A percentile compares a stretch with the other conserved stretches of the same genome.
Conservation (phyloP, 2,888 invertebrate genomes). For the Therioaphis trifolii region DNA sequence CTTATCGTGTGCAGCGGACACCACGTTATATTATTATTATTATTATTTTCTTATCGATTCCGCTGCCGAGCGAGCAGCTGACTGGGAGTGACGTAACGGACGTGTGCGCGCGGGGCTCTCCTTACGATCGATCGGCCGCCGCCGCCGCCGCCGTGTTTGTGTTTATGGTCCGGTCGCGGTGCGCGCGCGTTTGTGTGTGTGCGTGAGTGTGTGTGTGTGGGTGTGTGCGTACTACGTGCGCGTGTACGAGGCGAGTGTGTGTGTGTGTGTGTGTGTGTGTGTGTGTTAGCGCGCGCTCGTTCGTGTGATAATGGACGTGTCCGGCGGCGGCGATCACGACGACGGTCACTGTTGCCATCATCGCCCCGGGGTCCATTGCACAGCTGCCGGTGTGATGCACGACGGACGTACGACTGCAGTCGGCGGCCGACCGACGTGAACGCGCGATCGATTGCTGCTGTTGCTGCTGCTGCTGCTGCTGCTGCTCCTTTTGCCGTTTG, state of each 20-base stretch:
- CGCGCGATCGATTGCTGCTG: neutral
- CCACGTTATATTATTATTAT: no score
- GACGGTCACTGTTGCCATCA: neutral
- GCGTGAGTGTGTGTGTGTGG: neutral
- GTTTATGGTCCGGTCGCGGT: conserved; percentile 44
- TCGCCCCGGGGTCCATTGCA: neutral
- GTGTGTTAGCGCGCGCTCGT: no score
- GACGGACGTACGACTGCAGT: neutral
- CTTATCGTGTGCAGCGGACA: no score
- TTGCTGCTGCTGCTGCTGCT: no score
- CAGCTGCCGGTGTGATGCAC: neutral
- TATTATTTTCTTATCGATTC: neutral
- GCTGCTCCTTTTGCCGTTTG: neutral
- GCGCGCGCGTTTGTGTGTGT: conserved; percentile 22
- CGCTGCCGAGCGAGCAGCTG: neutral
- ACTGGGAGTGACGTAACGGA: neutral
- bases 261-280: conserved; percentile 19
- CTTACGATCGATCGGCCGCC: no score
- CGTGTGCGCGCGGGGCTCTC: conserved; percentile 17
- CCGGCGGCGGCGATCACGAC: no score
- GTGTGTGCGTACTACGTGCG: neutral
- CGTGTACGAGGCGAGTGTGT: no score
- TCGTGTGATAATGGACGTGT: conserved; percentile 12
- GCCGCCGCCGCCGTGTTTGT: conserved; percentile 1
- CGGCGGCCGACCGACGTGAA: conserved; percentile 22